phyloP scores from a whole-genome alignment of 2,113 vertebrate species.

The Aptenodytes forsteri region DNA sequence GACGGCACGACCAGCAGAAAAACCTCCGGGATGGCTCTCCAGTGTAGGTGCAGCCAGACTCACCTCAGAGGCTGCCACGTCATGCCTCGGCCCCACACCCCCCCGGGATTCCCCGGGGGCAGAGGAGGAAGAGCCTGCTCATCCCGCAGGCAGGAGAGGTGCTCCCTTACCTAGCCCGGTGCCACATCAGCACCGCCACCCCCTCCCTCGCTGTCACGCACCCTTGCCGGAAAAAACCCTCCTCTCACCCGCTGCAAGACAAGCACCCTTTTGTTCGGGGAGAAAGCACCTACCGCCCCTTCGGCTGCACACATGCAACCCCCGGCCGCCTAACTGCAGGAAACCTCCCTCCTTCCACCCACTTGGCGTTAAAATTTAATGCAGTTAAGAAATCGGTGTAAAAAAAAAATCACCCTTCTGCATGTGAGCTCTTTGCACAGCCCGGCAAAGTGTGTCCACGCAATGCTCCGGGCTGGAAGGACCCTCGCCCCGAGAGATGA shows the following conservation, averaged over 20 bases:
- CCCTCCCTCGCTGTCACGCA: background rate
- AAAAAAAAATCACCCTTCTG: background rate
- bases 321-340: background rate
- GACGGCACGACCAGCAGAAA: background rate
- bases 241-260: background rate
- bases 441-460: fast-evolving
- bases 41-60: background rate
- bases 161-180: background rate
- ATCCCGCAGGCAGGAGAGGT: background rate
- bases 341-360: background rate
- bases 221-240: background rate
- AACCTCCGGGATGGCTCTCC: background rate
- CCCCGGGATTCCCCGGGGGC: background rate
- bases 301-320: background rate
- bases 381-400: fast-evolving
- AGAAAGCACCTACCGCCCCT: slow-evolving; percentile 3
- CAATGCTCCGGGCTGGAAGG: fast-evolving
- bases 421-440: background rate
- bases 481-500: fast-evolving
- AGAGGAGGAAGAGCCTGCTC: background rate
- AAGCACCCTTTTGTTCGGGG: background rate
- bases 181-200: background rate
- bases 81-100: background rate
- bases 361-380: fast-evolving
- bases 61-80: slow-evolving; percentile 51